phyloP scores from a whole-genome alignment of 2,888 invertebrate genomes.

The Acanthosepion esculentum region DNA sequence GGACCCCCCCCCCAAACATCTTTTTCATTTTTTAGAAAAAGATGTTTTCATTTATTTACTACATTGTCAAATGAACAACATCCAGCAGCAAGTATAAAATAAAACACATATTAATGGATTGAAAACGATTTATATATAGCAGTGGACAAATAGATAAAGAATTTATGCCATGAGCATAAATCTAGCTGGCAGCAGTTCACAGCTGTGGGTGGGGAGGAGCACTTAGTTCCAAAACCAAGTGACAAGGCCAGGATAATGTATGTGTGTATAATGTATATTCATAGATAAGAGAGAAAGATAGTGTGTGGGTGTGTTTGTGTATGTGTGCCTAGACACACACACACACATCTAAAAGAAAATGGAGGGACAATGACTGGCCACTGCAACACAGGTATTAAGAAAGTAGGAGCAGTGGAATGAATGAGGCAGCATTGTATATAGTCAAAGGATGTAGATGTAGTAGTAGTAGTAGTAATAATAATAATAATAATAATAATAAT shows the following conservation, averaged over 20 bases:
- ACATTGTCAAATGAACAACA: neutral
- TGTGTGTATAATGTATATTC: neutral
- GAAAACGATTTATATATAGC: neutral
- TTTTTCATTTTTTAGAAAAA: neutral
- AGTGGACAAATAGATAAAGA: neutral
- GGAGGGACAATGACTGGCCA: conserved; percentile 40
- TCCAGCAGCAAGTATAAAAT: neutral
- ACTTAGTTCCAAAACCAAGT: neutral
- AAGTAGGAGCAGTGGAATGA: conserved; percentile 45
- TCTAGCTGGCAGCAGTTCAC: neutral
- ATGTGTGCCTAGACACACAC: neutral
- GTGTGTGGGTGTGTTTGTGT: neutral
- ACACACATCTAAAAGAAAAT: neutral
- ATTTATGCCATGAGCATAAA: no score
- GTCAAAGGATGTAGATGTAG: conserved; percentile 41
- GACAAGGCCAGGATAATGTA: neutral
- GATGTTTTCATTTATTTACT: neutral
- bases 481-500: neutral
- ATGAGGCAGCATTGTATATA: conserved; percentile 48
- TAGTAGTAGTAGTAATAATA: conserved; percentile 12
- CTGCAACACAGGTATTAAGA: conserved; percentile 45
- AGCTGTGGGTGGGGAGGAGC: neutral
- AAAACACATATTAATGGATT: neutral
- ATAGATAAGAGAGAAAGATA: neutral
- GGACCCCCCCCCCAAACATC: no score